Conservation (phyloP, 2,797 vertebrate species). For the Apodemus agrarius region DNA sequence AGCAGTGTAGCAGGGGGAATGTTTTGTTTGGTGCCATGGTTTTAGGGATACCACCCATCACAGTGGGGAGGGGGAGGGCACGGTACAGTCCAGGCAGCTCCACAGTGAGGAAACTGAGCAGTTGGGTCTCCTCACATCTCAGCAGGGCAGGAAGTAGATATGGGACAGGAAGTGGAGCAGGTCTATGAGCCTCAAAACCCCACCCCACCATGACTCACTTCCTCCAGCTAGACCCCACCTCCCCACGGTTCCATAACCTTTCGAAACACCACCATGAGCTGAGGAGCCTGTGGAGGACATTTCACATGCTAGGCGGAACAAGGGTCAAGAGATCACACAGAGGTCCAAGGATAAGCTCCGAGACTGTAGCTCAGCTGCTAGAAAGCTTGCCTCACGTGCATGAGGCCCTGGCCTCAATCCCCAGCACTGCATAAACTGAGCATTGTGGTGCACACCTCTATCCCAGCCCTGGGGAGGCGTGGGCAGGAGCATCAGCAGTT, state of each 20-base stretch:
- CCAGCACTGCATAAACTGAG: too few species aligned
- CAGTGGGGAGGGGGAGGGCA: not conserved
- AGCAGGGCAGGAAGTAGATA: not conserved
- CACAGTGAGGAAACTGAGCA: not conserved
- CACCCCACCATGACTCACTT: not conserved
- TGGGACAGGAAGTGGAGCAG: not conserved
- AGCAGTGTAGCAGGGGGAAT: not conserved
- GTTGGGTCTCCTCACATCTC: not conserved
- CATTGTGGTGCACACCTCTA: too few species aligned
- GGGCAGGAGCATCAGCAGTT: not conserved
- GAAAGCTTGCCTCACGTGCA: not conserved
- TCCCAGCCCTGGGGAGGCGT: not conserved
- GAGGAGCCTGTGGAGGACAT: not conserved
- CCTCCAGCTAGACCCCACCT: not conserved
- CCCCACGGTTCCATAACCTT: not conserved
- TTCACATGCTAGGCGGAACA: too few species aligned
- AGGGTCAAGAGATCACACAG: too few species aligned
- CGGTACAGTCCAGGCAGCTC: not conserved
- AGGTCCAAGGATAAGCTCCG: not conserved
- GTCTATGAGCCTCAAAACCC: too few species aligned
- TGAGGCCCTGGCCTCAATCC: not conserved
- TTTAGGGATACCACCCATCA: not conserved
- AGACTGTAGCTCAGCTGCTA: too few species aligned
- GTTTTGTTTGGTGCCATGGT: not conserved
- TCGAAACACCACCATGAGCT: not conserved